Evolutionary conservation across 1,140 invertebrate species (phyloP), one percentile per base, ranked within the genome.

Genomic region (Microplitis demolitor): DNA sequence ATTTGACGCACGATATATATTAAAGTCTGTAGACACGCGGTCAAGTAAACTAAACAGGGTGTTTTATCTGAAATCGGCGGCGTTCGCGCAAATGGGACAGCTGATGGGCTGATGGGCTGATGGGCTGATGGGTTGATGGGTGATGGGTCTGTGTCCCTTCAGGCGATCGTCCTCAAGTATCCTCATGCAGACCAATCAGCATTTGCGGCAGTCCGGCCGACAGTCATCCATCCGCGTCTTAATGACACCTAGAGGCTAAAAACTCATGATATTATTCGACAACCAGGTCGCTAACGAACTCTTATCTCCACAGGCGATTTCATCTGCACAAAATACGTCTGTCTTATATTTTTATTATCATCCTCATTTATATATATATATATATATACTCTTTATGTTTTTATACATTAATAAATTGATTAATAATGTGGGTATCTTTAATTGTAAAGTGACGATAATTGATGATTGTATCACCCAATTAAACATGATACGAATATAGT

Each of bases 171-270:
- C 78, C 79, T 45, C 39, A 45, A 45, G 39, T 45, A 45, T 45
- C 39, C 39, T 45, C 39, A 45, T 45, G 39, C 80, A 83, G 81
- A 82, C 83, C 84, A 84, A 85, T 84, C 84, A 84, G 80, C 81
- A 78, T 83, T 45, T 45, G 39, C 39, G 39, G 39, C 39, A 6
- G 39, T 9, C 77, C 66, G 78, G 80, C 79, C 75, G 76, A 66
- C 78, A 78, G 78, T 76, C 39, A 45, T 45, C 75, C 81, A 78
- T 84, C 79, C 82, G 78, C 78, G 79, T 77, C 78, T 81, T 85
- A 85, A 85, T 85, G 84, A 84, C 84, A 85, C 83, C 84, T 85
- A 84, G 80, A 82, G 84, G 84, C 84, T 81, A 85, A 85, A 85
- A 82, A 82, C 82, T 77, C 82, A 84, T 84, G 84, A 84, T 84